phyloP scores from a whole-genome alignment of 2,113 vertebrate genomes.

The Prunella himalayana region DNA sequence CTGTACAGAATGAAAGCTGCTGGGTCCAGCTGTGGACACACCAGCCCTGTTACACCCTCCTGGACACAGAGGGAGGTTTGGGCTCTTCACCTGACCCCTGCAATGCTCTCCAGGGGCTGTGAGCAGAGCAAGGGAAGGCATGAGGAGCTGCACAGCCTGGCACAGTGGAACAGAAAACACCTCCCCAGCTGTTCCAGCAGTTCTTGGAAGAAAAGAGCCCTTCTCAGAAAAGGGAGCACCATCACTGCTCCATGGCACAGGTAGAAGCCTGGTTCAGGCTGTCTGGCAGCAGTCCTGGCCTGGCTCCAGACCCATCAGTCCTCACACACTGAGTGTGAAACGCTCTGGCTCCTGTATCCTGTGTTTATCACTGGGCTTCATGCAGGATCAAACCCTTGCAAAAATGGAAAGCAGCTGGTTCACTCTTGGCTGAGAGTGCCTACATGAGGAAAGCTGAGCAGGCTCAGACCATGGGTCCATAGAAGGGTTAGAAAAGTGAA shows the following conservation, averaged over 20 bases:
- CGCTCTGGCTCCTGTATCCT: background rate
- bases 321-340: rapidly evolving
- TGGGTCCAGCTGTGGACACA: background rate
- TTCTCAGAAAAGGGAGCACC: background rate
- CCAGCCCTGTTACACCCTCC: no score
- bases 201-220: background rate
- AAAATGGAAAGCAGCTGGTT: background rate
- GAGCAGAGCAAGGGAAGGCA: background rate
- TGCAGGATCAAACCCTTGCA: background rate
- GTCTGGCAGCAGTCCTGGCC: background rate
- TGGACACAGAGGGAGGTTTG: background rate
- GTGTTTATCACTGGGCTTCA: rapidly evolving
- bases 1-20: background rate
- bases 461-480: background rate
- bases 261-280: background rate
- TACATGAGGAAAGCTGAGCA: background rate
- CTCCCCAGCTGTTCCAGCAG: background rate
- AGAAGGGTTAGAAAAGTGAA: background rate
- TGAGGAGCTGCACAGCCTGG: background rate
- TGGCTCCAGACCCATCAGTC: background rate
- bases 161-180: background rate
- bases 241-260: background rate
- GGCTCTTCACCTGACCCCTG: background rate
- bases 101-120: background rate
- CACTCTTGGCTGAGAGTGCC: no score